Percentiles rank a stretch among this genome's conserved stretches.
Evolutionary conservation across 37 sponge, comb jelly and placozoan genomes (phyloP).

Genomic region (Crambe crambe): DNA sequence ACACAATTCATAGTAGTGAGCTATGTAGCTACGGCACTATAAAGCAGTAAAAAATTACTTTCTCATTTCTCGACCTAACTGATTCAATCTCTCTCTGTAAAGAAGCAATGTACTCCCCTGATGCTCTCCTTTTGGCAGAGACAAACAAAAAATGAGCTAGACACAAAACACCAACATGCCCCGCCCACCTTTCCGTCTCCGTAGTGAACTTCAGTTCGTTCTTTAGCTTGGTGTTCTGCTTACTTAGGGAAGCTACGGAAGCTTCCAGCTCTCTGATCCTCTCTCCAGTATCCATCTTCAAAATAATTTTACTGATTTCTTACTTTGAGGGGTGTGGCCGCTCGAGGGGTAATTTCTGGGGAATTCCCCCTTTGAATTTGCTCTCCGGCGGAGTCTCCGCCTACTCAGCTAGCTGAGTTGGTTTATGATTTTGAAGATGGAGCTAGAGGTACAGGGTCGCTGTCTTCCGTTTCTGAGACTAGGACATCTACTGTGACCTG

Average conservation of each 20-base stretch:
- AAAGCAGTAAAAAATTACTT: background rate
- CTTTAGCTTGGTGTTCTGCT: constrained; percentile 15
- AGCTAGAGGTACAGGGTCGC: no score
- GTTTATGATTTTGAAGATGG: no score
- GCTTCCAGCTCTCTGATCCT: background rate
- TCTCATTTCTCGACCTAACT: constrained; percentile 13
- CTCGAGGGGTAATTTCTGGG: no score
- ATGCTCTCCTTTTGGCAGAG: background rate
- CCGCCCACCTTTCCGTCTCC: constrained; percentile 4
- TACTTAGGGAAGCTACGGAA: constrained; percentile 7
- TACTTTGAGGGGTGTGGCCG: no score
- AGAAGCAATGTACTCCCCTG: constrained; percentile 18
- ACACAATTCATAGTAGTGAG: no score
- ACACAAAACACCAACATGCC: background rate
- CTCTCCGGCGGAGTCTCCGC: no score
- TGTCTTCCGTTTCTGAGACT: no score
- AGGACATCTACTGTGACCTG: no score
- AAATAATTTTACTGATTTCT: background rate
- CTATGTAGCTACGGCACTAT: no score
- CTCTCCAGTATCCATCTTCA: background rate
- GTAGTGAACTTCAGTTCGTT: constrained; percentile 15
- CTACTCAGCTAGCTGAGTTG: no score
- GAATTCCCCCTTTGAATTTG: no score
- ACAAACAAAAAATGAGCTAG: background rate
- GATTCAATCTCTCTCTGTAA: background rate